These are phyloP conservation scores for Xestia sexstrigata DNA, from an alignment of 2,888 invertebrate genomes.

Conservation along the genomic window DNA sequence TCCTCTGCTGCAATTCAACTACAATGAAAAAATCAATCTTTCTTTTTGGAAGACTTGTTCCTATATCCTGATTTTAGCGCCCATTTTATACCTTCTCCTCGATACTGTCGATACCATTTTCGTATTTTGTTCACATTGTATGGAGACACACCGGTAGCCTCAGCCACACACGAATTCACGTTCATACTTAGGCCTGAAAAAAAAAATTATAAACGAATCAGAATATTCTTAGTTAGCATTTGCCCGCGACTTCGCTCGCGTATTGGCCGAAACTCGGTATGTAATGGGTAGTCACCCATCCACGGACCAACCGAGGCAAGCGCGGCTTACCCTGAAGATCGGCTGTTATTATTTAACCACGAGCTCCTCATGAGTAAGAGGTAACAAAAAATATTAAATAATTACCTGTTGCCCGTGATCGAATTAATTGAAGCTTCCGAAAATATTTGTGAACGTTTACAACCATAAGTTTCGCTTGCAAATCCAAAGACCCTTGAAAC, in stretches of 20 bases:
- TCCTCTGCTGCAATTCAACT: too few relatives aligned
- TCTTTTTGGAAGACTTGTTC: background rate
- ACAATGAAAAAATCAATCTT: background rate
- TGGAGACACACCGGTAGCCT: conserved; percentile 35
- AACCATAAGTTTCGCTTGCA: conserved; percentile 36
- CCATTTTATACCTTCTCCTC: background rate
- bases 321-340: too few relatives aligned
- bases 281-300: too few relatives aligned
- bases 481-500: background rate
- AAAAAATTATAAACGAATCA: background rate
- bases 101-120: background rate
- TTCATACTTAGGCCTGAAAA: conserved; percentile 35
- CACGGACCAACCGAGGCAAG: too few relatives aligned
- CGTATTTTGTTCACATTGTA: background rate
- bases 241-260: too few relatives aligned
- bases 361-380: background rate
- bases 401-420: conserved; percentile 29
- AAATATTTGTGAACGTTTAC: conserved; percentile 38
- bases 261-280: too few relatives aligned
- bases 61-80: conserved; percentile 11
- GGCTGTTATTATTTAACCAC: background rate
- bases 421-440: conserved; percentile 3
- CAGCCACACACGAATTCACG: conserved; percentile 17
- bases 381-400: background rate
- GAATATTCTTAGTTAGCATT: background rate